Evolutionary conservation across 2,113 vertebrate species (phyloP), one percentile per base, ranked within the genome.

Genomic region (Illadopsis cleaveri): DNA sequence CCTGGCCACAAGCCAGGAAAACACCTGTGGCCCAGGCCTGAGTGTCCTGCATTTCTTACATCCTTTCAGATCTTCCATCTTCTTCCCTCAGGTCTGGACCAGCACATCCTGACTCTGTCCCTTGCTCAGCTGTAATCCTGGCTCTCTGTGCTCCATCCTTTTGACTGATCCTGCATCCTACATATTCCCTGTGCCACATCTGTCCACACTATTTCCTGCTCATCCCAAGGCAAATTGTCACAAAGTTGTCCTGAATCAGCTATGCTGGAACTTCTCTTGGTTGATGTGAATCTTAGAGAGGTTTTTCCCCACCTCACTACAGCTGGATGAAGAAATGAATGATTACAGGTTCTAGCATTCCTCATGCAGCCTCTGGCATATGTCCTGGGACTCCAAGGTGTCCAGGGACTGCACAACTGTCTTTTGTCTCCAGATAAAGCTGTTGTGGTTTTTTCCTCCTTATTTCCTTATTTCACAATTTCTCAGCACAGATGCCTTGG

Each of bases 101-200:
- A 31, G n/a, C 38, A 11, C 0, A 0, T 38, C 61, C 72, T 24
- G 57, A 18, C 11, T 15, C 30, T 38, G 51, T 13, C 53, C 35
- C 45, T 76, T 40, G 15, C 47, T 37, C 61, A 38, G 40, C 40
- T 61, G 20, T 7, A 35, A 38, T 47, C 27, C n/a, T 25, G 47
- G n/a, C 6, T 75, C 53, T 81, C 8, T 0, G 17, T 24, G 51
- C 28, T 71, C 48, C 58, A 80, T 31, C 53, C 14, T 61, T 65
- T n/a, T 33, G 25, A 30, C 8, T 25, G 42, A 45, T 76, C 28
- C 38, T 18, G 20, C 45, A 33, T 25, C 51, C 73, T 25, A 25
- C 13, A 12, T 22, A 16, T n/a, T 76, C 44, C 48, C 44, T 12
- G 15, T 44, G 53, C 23, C 38, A 50, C 0, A 0, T 22, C 24